phyloP scores from a whole-genome alignment of 2,888 invertebrate species.

The Andrena haemorrhoa region DNA sequence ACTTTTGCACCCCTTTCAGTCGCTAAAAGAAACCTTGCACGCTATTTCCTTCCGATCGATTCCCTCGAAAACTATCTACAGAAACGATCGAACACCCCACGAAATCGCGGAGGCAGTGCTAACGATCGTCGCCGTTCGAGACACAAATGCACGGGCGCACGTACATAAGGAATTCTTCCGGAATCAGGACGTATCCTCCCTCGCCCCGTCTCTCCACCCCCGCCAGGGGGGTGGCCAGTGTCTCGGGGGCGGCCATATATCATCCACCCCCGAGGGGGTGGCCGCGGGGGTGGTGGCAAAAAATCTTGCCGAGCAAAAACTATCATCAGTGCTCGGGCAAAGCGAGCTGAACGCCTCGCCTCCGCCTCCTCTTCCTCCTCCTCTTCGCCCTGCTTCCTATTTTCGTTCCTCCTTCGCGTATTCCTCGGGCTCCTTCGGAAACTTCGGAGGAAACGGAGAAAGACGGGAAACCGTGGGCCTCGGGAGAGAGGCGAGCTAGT shows the following conservation, averaged over 20 bases:
- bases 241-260: slow-evolving; percentile 85
- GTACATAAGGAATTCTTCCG: slow-evolving; percentile 79
- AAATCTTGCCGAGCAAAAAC: slow-evolving; percentile 84
- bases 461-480: slow-evolving; percentile 24
- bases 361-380: slow-evolving; percentile 61
- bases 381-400: slow-evolving; percentile 20
- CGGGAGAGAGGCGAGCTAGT: slow-evolving; percentile 16
- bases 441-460: slow-evolving; percentile 13
- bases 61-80: neutral
- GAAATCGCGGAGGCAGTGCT: slow-evolving; percentile 24
- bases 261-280: slow-evolving; percentile 81
- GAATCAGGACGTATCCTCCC: slow-evolving; percentile 78
- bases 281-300: slow-evolving; percentile 77
- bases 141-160: slow-evolving; percentile 68
- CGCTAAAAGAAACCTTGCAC: too few species aligned
- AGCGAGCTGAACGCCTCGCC: slow-evolving; percentile 83
- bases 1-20: too few species aligned
- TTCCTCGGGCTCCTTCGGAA: slow-evolving; percentile 36
- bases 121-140: slow-evolving; percentile 55
- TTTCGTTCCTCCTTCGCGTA: slow-evolving; percentile 42
- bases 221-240: slow-evolving; percentile 81
- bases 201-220: slow-evolving; percentile 64
- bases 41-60: neutral
- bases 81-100: slow-evolving; percentile 13
- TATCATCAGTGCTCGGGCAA: slow-evolving; percentile 84